Base-by-base conservation (phyloP, 37 sponge, comb jelly and placozoan species). In the Ephydatia muelleri region DNA sequence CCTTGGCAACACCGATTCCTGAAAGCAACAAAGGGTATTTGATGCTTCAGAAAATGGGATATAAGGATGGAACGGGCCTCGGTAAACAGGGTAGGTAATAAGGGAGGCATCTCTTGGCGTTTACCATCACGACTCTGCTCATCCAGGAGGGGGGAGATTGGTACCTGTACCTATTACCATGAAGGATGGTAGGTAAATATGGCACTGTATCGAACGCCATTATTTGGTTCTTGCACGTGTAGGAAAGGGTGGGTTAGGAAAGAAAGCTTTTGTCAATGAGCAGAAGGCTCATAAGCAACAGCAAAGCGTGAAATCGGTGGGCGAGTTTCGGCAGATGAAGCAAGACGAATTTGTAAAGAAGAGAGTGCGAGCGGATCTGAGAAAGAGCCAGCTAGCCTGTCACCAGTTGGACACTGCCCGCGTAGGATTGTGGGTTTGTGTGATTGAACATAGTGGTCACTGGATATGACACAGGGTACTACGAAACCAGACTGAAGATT, bases 41-140 rank as follows among this genome's bases (percentile, higher is more conserved):
- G 33, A 65, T 94, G 80, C 79, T 94, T 38, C 57, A 88, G 49
- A 94, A 82, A 71, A 94, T 94, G 94, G 94, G 94, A 0, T 94
- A 90, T 80, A 90, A 88, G 64, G 70, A 85, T 73, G 94, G 94
- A 30, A 79, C 66, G 48, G 88, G 90, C 35, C 80, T 94, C 0
- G 94, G 94, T 22, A 94, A 88, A 76, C 48, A 71, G 73, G 93
- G 93, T 93, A 57, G 34, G 48, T 48, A 4, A 13, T 9, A 40
- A 49, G 33, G 11, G 4, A 8, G 5, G 19, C 31, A 26, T 57
- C 9, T 2, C 0, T 78, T 33, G 39, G 13, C 39, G 5, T 71
- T 47, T 0, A 38, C 25, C 1, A 26, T 19, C 43, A 43, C 43
- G n/a, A n/a, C 6, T 43, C 25, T 73, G 36, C 28, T 47, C 22